Percentiles rank a stretch among this genome's conserved stretches.
Evolutionary conservation across 2,113 vertebrate species (phyloP).

Genomic region (Chionis minor): DNA sequence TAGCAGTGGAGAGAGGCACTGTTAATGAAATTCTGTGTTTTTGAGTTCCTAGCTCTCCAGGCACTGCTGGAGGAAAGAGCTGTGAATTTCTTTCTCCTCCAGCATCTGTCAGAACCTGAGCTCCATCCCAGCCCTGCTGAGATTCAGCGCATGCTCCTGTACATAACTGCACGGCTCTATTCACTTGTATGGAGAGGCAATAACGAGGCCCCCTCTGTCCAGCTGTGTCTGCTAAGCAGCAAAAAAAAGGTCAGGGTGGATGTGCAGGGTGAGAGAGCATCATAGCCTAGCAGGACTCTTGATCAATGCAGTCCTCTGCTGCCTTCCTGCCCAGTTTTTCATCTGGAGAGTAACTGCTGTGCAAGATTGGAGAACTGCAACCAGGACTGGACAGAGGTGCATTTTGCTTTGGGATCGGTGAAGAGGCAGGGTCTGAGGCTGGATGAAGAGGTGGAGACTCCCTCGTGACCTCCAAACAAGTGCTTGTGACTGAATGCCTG

Average conservation of each 20-base stretch:
- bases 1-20: neutral
- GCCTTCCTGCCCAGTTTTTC: neutral
- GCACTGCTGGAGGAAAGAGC: neutral
- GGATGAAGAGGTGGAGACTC: neutral
- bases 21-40: neutral
- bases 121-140: neutral
- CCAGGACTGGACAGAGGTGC: neutral
- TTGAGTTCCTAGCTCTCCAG: neutral
- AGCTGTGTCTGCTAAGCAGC: neutral
- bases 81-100: neutral
- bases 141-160: neutral
- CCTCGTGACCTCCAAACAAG: neutral
- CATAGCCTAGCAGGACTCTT: neutral
- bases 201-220: neutral
- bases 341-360: neutral
- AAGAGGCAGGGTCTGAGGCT: neutral
- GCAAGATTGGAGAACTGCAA: neutral
- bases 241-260: neutral
- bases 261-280: neutral
- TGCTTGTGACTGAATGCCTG: neutral
- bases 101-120: neutral
- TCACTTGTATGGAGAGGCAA: neutral
- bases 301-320: neutral
- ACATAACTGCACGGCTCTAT: neutral
- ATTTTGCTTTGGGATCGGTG: neutral